Conservation (phyloP, 2,113 vertebrate species). For the Silurus meridionalis region DNA sequence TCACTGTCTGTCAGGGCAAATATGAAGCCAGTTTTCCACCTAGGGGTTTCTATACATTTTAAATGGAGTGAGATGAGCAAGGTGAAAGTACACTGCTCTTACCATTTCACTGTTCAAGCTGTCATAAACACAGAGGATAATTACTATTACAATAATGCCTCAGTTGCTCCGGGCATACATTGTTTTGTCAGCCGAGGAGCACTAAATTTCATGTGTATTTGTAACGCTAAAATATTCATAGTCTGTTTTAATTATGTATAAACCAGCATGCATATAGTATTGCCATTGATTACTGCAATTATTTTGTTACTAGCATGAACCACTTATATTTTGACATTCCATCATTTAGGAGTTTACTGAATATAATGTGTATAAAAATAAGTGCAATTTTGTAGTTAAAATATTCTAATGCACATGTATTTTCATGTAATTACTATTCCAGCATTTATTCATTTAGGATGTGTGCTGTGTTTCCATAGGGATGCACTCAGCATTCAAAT, state of each 20-base stretch:
- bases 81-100: neutral
- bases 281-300: neutral
- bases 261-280: neutral
- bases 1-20: conserved; percentile 30
- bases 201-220: neutral
- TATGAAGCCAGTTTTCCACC: conserved; percentile 27
- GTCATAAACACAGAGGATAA: conserved; percentile 5
- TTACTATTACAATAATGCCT: neutral
- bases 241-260: neutral
- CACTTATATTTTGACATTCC: neutral
- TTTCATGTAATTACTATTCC: neutral
- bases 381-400: neutral
- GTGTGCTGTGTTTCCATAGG: neutral
- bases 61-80: conserved; percentile 21
- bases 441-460: neutral
- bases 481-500: conserved; percentile 4
- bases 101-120: conserved; percentile 5
- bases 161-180: neutral
- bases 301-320: neutral
- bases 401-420: neutral
- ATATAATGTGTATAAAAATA: neutral
- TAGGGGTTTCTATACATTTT: conserved; percentile 34
- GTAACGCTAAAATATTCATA: neutral
- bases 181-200: neutral
- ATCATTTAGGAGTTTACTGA: neutral